These are phyloP conservation scores for Galeopsomyia nigrocyanea DNA, from an alignment of 2,888 invertebrate genomes.

Conservation along the genomic window DNA sequence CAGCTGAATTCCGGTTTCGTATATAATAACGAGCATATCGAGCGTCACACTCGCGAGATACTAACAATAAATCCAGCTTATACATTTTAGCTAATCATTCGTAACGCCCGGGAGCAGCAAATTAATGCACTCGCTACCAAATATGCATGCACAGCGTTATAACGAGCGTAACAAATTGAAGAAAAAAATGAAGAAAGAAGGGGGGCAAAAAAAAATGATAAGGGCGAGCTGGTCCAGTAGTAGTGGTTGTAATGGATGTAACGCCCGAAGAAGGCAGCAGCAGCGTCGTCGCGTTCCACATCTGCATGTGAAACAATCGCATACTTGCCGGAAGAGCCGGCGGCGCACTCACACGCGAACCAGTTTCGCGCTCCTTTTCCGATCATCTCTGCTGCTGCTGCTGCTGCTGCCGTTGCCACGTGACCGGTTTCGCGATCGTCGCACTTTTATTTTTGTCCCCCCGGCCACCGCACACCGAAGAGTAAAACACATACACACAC, in stretches of 20 bases:
- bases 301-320: constrained; percentile 39
- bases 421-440: constrained; percentile 49
- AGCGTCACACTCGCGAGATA: too few species aligned
- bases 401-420: constrained; percentile 35
- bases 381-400: neutral
- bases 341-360: constrained; percentile 24
- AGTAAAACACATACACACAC: too few species aligned
- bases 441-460: constrained; percentile 48
- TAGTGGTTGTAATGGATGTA: constrained; percentile 30
- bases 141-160: too few species aligned
- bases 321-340: neutral
- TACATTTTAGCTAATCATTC: constrained; percentile 9
- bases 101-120: neutral
- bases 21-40: too few species aligned
- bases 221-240: constrained; percentile 14
- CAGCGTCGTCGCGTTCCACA: constrained; percentile 26
- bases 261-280: constrained; percentile 13
- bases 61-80: neutral
- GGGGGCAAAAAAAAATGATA: constrained; percentile 11
- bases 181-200: neutral
- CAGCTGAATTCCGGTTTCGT: too few species aligned
- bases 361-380: constrained; percentile 33
- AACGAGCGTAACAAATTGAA: neutral
- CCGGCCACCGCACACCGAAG: neutral
- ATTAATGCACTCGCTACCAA: too few species aligned